A percentile compares a stretch with the other conserved stretches of the same genome.
phyloP scores from a whole-genome alignment of 2,888 invertebrate genomes.

The Torymus aiolomorphi region DNA sequence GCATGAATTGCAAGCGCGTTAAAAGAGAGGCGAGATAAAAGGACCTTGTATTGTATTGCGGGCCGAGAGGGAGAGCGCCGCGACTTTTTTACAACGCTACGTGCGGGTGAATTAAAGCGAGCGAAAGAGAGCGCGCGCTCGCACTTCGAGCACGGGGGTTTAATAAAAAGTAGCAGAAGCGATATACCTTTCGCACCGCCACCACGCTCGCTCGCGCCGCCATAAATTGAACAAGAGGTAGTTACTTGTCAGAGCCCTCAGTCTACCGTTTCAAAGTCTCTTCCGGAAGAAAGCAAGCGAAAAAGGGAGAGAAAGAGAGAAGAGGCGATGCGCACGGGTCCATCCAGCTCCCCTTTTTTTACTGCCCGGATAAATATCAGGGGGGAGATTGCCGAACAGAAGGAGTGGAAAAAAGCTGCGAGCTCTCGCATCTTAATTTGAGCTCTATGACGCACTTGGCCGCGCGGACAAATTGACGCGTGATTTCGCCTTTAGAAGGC shows the following conservation, averaged over 20 bases:
- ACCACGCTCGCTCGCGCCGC: not conserved
- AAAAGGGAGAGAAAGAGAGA: too few species aligned
- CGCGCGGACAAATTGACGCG: too few species aligned
- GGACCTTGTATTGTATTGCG: constrained; percentile 37
- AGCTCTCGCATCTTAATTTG: too few species aligned
- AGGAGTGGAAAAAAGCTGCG: too few species aligned
- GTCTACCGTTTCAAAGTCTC: not conserved
- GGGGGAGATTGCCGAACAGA: too few species aligned
- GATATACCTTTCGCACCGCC: constrained; percentile 1
- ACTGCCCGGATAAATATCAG: too few species aligned
- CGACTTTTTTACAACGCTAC: constrained; percentile 20
- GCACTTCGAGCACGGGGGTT: not conserved
- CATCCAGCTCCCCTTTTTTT: too few species aligned
- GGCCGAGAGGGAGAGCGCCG: not conserved
- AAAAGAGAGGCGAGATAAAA: constrained; percentile 48
- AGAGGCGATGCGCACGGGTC: too few species aligned
- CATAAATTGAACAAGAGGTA: constrained; percentile 42
- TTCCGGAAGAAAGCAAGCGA: not conserved
- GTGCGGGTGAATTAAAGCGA: constrained; percentile 39
- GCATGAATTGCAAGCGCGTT: constrained; percentile 45
- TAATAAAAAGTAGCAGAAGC: constrained; percentile 39
- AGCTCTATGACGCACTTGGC: too few species aligned
- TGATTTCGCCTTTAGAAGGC: too few species aligned
- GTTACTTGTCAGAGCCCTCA: constrained; percentile 21
- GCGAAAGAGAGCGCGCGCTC: constrained; percentile 15